Evolutionary conservation across 1,140 invertebrate species (phyloP).

Genomic region (Drosophila eugracilis): DNA sequence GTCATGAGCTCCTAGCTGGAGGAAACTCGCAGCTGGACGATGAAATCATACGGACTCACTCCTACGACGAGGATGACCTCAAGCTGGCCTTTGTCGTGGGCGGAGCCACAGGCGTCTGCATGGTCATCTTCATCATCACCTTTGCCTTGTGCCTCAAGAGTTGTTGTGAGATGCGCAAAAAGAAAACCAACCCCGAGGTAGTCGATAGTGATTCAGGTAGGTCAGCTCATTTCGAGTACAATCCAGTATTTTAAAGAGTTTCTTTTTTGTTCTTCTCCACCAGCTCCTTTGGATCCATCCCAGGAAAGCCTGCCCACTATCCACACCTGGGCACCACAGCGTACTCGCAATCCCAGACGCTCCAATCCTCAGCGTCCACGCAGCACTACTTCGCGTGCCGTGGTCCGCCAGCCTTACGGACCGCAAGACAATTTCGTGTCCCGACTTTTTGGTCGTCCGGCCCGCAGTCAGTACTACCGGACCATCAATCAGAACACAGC

Average conservation of each 20-base stretch:
- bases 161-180: conserved; percentile 65
- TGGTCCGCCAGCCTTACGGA: conserved; percentile 60
- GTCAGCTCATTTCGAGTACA: not conserved
- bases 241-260: not conserved
- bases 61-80: conserved; percentile 69
- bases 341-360: conserved; percentile 51
- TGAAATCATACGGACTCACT: conserved; percentile 42
- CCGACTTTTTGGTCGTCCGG: conserved; percentile 76
- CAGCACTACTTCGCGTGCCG: conserved; percentile 41
- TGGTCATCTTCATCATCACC: conserved; percentile 76
- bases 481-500: conserved; percentile 81
- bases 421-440: conserved; percentile 72
- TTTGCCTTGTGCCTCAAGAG: conserved; percentile 72
- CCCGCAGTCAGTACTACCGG: conserved; percentile 76
- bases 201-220: conserved; percentile 31
- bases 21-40: conserved; percentile 21
- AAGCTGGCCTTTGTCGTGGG: conserved; percentile 73
- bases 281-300: conserved; percentile 46
- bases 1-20: conserved; percentile 56
- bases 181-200: conserved; percentile 13
- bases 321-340: conserved; percentile 46
- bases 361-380: conserved; percentile 56
- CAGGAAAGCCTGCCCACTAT: conserved; percentile 52
- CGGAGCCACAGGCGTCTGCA: conserved; percentile 69
- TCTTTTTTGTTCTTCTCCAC: not conserved